Evolutionary conservation across 2,797 vertebrate species (phyloP), one percentile per base, ranked within the genome.

Genomic region (Alosa sapidissima): DNA sequence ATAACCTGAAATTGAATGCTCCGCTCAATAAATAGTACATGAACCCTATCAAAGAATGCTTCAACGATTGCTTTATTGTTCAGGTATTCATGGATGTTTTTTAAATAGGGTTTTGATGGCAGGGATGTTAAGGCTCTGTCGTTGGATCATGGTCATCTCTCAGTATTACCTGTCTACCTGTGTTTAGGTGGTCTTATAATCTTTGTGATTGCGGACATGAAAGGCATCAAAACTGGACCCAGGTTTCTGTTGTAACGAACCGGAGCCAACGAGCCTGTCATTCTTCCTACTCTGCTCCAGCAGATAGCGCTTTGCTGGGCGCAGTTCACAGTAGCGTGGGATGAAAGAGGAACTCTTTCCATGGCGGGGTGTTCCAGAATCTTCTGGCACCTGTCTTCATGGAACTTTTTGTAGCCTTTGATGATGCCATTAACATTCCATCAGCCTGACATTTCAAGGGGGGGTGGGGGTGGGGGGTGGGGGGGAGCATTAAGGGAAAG

Each of bases 381-480:
- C 87, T 65, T 82, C 82, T 86, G 86, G 81, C 89, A 89, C 87
- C 87, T 87, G 83, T 88, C 89, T 45, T 82, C 87, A 85, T 81
- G 87, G 87, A 89, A 78, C 72, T 78, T 78, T 78, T 78, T 78
- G 72, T 78, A 78, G 86, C 83, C 88, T 90, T 90, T 90, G 87
- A 90, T 88, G 86, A 88, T 89, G 85, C 85, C 89, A 88, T 87
- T 90, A 87, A 86, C 87, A 87, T 90, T 88, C 83, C 85, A 62
- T 52, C 60, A 68, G 83, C 72, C 75, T 83, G 14, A 13, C 82
- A 85, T 84, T 84, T 85, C 54, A 75, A 84, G 86, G 60, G 51
- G 62, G 72, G n/a, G n/a, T n/a, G n/a, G 1, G 28, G 28, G 28
- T 0, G 28, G 28, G 28, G 28, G 28, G 28, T 28, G 28, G 49